These are phyloP conservation scores for Drosophila vallismaia DNA, from an alignment of 2,888 invertebrate species.

Conservation along the genomic window DNA sequence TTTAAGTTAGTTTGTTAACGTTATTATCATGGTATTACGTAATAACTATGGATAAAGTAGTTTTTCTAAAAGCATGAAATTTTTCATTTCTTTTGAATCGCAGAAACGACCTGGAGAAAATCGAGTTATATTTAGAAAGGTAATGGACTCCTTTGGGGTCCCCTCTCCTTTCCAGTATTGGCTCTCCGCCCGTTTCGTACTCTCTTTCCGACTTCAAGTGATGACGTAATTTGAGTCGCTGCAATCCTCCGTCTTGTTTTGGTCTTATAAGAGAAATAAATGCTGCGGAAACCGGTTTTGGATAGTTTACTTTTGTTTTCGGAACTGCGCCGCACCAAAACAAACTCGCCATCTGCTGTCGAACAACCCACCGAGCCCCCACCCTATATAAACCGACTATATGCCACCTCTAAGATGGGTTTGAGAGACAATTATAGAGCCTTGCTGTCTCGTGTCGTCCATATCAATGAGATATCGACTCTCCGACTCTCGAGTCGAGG, in stretches of 20 bases:
- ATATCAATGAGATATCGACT: slow-evolving; percentile 35
- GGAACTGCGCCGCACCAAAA: slow-evolving; percentile 73
- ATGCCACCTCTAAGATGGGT: slow-evolving; percentile 34
- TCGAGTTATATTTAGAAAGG: slow-evolving; percentile 12
- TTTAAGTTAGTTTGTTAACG: neutral
- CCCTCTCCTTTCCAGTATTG: slow-evolving; percentile 12
- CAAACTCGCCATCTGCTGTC: slow-evolving; percentile 52
- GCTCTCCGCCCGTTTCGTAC: slow-evolving; percentile 10
- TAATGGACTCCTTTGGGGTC: slow-evolving; percentile 5
- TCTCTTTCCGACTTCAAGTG: slow-evolving; percentile 14
- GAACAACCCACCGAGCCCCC: slow-evolving; percentile 15
- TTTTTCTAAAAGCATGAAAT: neutral
- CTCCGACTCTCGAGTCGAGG: neutral
- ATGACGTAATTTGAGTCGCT: slow-evolving; percentile 65
- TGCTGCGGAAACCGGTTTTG: slow-evolving; percentile 62
- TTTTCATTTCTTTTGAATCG: neutral
- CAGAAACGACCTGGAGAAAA: slow-evolving; percentile 9
- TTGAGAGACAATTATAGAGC: slow-evolving; percentile 17
- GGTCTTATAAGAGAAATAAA: slow-evolving; percentile 69
- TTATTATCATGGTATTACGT: neutral
- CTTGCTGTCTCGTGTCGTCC: slow-evolving; percentile 26
- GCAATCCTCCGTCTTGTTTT: slow-evolving; percentile 64
- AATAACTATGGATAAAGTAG: too few relatives aligned
- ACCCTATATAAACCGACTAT: neutral
- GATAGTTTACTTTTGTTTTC: slow-evolving; percentile 54